Base-by-base conservation (phyloP, 2,888 invertebrate genomes). In the Drosophila subquinaria region DNA sequence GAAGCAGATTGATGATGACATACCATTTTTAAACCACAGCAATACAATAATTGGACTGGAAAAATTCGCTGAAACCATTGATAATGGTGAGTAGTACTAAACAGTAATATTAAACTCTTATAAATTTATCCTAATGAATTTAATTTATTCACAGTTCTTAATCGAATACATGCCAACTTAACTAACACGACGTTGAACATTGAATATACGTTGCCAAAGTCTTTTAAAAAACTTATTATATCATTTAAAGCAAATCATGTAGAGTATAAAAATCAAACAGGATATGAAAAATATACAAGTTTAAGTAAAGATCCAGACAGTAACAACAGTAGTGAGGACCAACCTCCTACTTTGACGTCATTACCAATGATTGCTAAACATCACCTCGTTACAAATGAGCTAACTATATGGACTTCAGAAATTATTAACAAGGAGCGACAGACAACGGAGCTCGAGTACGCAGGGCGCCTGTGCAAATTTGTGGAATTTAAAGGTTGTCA, bases 11-110 rank as follows among this genome's bases (percentile, higher is more conserved):
- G 87, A 89, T 33, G 91, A 89, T 47, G 88, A 90, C 43, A 64
- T 75, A 55, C 77, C 79, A 38, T 84, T 81, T 40, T 79, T 81
- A 60, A 85, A 88, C 65, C 88, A 90, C 64, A 89, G 77, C 13
- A 87, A 90, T 52, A 78, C 95, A 13, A 95, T 97, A 72, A 97
- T 97, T 90, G 98, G 98, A 6, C 94, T 98, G 36, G 97, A 98
- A 93, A 95, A 96, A 90, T 97, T 98, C 93, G 98, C 98, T 66
- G 96, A 97, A 93, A 96, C 97, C 40, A 98, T 98, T 91, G 98
- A 98, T 92, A 97, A 97, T 87, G 96, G 97, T 97, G 94, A 93
- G 94, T 63, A 52, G n/a, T 9, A 17, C 0, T 40, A 36, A n/a
- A 4, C 6, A 30, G 15, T 23, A 35, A 4, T 42, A 11, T 6